Evolutionary conservation across 2,888 invertebrate species (phyloP).

Genomic region (Alsophila aescularia): DNA sequence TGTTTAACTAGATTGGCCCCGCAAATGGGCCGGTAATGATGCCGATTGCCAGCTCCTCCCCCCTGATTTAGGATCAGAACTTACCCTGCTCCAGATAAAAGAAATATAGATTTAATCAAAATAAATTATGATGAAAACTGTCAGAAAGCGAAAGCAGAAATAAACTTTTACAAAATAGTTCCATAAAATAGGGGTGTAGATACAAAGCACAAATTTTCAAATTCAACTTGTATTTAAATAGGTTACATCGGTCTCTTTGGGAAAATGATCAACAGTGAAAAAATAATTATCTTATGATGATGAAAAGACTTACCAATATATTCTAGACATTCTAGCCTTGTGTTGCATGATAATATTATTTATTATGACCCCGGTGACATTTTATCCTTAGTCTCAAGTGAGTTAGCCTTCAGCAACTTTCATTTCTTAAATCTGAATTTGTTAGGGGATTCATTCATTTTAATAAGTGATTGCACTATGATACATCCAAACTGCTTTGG

Average conservation of each 20-base stretch:
- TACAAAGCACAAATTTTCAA: no score
- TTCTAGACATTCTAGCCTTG: no score
- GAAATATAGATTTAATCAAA: not conserved
- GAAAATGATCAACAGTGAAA: no score
- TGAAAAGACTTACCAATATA: no score
- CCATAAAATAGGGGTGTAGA: no score
- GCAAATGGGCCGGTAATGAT: slow-evolving; percentile 80
- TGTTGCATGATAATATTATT: no score
- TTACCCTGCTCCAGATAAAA: not conserved
- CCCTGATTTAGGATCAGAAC: slow-evolving; percentile 30
- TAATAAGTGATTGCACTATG: not conserved
- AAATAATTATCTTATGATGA: no score
- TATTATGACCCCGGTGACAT: not conserved
- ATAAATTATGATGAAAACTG: not conserved
- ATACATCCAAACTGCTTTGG: no score
- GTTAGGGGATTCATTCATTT: slow-evolving; percentile 20
- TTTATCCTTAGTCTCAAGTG: slow-evolving; percentile 44
- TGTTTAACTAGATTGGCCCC: slow-evolving; percentile 72
- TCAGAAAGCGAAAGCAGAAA: no score
- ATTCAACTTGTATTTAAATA: no score
- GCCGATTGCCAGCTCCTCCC: slow-evolving; percentile 47
- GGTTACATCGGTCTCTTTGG: no score
- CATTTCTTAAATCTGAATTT: slow-evolving; percentile 32
- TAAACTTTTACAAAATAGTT: no score
- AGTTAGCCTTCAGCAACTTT: slow-evolving; percentile 48